Percentiles rank a stretch among this genome's conserved stretches.
Evolutionary conservation across 2,113 vertebrate genomes (phyloP).

Genomic region (Andinoacara biseriatus): DNA sequence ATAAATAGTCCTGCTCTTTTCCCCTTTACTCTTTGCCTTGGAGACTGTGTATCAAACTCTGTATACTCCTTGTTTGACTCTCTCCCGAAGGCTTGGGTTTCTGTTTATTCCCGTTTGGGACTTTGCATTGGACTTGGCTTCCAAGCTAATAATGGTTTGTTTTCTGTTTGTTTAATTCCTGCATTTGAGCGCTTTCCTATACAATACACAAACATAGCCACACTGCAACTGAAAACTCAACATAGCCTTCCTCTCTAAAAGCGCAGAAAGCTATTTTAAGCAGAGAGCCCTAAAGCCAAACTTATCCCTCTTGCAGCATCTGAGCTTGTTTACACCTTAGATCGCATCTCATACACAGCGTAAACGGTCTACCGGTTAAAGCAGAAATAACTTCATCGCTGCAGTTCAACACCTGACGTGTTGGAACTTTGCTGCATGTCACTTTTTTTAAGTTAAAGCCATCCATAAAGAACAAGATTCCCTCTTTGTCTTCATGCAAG

Average conservation of each 20-base stretch:
- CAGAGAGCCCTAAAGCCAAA: background rate
- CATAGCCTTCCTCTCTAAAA: background rate
- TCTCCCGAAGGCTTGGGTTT: background rate
- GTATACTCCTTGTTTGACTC: too few species aligned
- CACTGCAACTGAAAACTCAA: background rate
- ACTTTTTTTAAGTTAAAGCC: background rate
- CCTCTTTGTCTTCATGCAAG: background rate
- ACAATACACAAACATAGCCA: background rate
- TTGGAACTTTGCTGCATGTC: background rate
- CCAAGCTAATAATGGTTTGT: background rate
- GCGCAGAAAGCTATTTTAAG: background rate
- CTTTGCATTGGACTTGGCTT: background rate
- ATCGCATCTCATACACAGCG: background rate
- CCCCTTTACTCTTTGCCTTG: background rate
- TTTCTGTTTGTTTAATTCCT: background rate
- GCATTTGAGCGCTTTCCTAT: background rate
- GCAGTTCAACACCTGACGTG: background rate
- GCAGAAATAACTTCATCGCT: background rate
- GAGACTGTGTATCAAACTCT: background rate
- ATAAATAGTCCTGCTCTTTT: background rate
- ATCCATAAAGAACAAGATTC: too few species aligned
- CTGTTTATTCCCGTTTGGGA: background rate
- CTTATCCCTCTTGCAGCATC: background rate
- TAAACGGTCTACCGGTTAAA: background rate
- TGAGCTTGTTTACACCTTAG: too few species aligned